phyloP scores from a whole-genome alignment of 1,140 invertebrate species.

The Drosophila subobscura region DNA sequence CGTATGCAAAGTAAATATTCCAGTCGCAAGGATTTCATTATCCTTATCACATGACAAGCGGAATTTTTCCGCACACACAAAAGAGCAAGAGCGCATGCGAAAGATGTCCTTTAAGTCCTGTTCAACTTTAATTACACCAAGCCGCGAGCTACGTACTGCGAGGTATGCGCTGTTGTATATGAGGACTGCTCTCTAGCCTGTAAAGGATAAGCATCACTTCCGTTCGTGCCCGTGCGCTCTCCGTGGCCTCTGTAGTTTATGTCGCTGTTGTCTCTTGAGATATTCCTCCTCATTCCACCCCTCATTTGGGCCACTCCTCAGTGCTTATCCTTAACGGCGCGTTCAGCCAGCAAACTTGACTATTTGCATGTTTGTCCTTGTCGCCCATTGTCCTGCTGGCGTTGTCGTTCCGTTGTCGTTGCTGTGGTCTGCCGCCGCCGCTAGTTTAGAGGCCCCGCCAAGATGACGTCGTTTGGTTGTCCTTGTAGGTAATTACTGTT shows the following conservation, averaged over 20 bases:
- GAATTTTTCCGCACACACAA: conserved; percentile 63
- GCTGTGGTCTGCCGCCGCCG: conserved; percentile 16
- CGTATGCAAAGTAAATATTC: conserved; percentile 72
- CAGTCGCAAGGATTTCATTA: conserved; percentile 82
- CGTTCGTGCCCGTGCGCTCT: not conserved
- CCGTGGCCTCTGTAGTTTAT: conserved; percentile 16
- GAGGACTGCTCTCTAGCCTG: too few species aligned
- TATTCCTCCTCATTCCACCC: conserved; percentile 35
- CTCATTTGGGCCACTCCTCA: conserved; percentile 57
- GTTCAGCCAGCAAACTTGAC: conserved; percentile 68
- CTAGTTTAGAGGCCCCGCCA: conserved; percentile 35
- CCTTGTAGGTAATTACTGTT: conserved; percentile 57
- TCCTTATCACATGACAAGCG: conserved; percentile 80
- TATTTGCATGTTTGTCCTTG: conserved; percentile 71
- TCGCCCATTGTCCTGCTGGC: not conserved
- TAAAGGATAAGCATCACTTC: conserved; percentile 22
- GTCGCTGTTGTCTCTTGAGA: conserved; percentile 63
- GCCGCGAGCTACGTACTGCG: conserved; percentile 15
- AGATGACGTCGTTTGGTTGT: conserved; percentile 56
- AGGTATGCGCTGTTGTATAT: conserved; percentile 5
- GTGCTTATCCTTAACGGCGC: conserved; percentile 74
- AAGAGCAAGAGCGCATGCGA: conserved; percentile 53
- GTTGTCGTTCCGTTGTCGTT: conserved; percentile 36
- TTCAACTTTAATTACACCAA: conserved; percentile 73
- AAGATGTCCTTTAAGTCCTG: conserved; percentile 75